Evolutionary conservation across 2,888 invertebrate species (phyloP), one percentile per base, ranked within the genome.

Genomic region (Helobdella robusta): DNA sequence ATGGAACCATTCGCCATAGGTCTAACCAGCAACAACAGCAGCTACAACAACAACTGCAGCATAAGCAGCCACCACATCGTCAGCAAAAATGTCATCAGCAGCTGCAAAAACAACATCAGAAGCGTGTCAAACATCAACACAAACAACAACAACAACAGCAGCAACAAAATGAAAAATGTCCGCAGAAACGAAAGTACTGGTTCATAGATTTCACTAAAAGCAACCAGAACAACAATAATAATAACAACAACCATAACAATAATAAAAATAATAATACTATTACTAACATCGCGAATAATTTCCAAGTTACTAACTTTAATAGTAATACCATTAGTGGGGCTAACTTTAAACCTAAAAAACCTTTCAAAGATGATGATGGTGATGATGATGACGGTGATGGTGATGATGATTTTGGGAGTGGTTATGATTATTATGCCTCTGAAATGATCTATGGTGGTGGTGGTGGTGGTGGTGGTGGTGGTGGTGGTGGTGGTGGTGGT

Each of bases 351-450:
- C n/a, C n/a, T n/a, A n/a, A n/a, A n/a, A n/a, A n/a, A n/a, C n/a
- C n/a, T n/a, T n/a, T n/a, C n/a, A n/a, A 56, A 35, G 32, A 65
- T 65, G 65, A 65, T 52, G 18, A 59, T 65, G 3, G 28, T 32
- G 15, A 35, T 48, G 18, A 48, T 28, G 35, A 65, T 59, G 23
- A 48, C 50, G 30, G 50, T 32, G 25, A 30, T 65, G 20, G 52
- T 40, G 28, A 52, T 34, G 50, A 20, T 34, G 20, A 48, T 59
- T 59, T 65, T 23, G 11, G 44, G n/a, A n/a, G n/a, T 40, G 11
- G 20, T 15, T 32, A 0, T 63, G 11, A n/a, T 25, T 23, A 28
- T 35, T 23, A 20, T 62, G 18, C 8, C 30, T 20, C 30, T 2
- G 35, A 36, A 18, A 48, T 30, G 20, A 11, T 28, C 48, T 28